phyloP scores from a whole-genome alignment of 2,113 vertebrate species.

The Colossoma macropomum region DNA sequence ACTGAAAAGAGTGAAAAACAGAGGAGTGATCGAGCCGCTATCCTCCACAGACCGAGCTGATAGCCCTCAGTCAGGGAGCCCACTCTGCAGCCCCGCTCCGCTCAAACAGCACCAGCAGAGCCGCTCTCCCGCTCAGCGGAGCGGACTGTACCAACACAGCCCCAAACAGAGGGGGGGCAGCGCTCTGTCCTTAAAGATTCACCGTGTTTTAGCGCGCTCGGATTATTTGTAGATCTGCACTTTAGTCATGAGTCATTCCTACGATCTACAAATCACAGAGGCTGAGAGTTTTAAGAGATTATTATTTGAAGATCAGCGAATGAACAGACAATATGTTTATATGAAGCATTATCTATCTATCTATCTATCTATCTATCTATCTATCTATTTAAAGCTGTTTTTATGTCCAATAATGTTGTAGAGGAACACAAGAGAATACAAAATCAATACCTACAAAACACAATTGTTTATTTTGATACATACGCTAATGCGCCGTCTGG shows the following conservation, averaged over 20 bases:
- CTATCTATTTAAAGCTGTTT: no score
- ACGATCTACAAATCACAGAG: neutral
- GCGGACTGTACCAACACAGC: neutral
- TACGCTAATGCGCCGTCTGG: no score
- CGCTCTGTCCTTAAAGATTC: no score
- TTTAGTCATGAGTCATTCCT: neutral
- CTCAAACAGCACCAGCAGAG: neutral
- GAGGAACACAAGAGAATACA: no score
- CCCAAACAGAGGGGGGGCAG: neutral
- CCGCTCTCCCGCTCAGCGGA: neutral
- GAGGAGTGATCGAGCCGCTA: no score
- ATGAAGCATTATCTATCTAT: neutral
- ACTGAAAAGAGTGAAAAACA: neutral
- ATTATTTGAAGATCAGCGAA: neutral
- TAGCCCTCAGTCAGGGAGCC: no score
- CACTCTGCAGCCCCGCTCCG: neutral
- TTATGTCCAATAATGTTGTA: no score
- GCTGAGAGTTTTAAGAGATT: accelerated
- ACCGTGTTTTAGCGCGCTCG: neutral
- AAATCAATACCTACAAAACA: no score
- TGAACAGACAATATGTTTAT: neutral
- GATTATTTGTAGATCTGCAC: neutral
- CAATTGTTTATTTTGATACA: no score
- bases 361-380: no score
- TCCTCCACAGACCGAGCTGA: no score